Conservation (phyloP, 2,113 vertebrate species). For the Catharus bicknelli region DNA sequence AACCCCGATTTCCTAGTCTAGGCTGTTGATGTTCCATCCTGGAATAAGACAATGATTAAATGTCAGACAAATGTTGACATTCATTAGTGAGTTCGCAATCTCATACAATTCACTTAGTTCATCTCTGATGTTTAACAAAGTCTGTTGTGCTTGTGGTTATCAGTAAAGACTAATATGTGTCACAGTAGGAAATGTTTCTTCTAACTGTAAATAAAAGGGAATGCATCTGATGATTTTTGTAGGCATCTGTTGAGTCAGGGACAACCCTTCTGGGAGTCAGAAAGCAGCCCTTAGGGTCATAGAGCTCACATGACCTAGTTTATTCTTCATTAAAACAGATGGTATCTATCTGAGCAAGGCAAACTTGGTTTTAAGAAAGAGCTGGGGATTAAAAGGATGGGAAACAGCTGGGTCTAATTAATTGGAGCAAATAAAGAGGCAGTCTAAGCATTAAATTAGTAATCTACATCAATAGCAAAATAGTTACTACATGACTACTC, state of each 20-base stretch:
- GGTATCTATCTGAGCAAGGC: conserved; percentile 20
- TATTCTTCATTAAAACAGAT: conserved; percentile 49
- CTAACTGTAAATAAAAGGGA: conserved; percentile 9
- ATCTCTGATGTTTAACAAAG: not conserved
- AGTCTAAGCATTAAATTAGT: conserved; percentile 20
- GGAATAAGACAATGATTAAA: not conserved
- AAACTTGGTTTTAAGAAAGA: conserved; percentile 40
- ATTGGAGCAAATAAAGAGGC: conserved; percentile 15
- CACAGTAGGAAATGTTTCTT: not conserved
- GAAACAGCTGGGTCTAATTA: conserved; percentile 32
- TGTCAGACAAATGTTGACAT: not conserved
- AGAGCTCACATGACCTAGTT: conserved; percentile 42
- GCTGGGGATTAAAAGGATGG: not conserved
- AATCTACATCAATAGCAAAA: not conserved
- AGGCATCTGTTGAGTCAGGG: conserved; percentile 8
- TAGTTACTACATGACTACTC: not conserved
- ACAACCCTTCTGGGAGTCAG: not conserved
- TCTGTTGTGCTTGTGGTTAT: not conserved
- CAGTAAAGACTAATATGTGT: not conserved
- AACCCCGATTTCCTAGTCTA: not conserved
- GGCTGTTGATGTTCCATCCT: not conserved
- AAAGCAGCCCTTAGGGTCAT: not conserved
- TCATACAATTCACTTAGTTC: not conserved
- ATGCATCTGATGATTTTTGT: conserved; percentile 3
- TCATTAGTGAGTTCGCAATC: not conserved